phyloP scores from a whole-genome alignment of 2,113 vertebrate species.

The Elanus axillaris region DNA sequence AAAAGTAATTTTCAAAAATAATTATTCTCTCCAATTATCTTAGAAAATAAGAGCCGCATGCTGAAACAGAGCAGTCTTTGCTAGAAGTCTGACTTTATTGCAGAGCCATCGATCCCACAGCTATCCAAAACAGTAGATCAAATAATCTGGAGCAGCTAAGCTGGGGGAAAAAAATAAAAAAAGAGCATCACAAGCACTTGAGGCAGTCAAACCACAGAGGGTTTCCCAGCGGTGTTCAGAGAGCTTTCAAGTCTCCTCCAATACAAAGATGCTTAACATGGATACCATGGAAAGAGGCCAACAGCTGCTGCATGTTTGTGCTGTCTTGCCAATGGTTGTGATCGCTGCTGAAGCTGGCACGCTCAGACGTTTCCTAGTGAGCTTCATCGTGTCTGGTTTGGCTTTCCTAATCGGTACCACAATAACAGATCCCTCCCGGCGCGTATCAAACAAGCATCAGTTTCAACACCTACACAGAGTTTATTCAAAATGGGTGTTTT shows the following conservation, averaged over 20 bases:
- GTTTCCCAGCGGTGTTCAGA: neutral
- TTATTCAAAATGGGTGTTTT: neutral
- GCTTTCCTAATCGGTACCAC: neutral
- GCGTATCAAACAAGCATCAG: accelerated
- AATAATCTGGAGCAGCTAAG: neutral
- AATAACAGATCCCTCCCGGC: neutral
- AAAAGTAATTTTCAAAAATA: neutral
- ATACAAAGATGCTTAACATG: neutral
- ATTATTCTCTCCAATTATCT: neutral
- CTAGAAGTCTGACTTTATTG: neutral
- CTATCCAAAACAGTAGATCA: neutral
- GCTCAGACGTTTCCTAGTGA: neutral
- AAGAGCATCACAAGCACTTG: neutral
- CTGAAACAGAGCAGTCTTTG: neutral
- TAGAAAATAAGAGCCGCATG: neutral
- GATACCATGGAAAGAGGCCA: neutral
- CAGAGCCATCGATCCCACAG: neutral
- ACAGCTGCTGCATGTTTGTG: neutral
- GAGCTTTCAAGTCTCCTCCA: neutral
- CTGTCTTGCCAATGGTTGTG: accelerated
- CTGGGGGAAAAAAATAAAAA: neutral
- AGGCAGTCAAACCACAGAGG: neutral
- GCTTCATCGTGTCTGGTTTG: neutral
- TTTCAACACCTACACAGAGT: neutral
- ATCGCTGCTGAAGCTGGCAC: neutral